Base-by-base conservation (phyloP, 2,888 invertebrate genomes). In the Phengaris alcon region DNA sequence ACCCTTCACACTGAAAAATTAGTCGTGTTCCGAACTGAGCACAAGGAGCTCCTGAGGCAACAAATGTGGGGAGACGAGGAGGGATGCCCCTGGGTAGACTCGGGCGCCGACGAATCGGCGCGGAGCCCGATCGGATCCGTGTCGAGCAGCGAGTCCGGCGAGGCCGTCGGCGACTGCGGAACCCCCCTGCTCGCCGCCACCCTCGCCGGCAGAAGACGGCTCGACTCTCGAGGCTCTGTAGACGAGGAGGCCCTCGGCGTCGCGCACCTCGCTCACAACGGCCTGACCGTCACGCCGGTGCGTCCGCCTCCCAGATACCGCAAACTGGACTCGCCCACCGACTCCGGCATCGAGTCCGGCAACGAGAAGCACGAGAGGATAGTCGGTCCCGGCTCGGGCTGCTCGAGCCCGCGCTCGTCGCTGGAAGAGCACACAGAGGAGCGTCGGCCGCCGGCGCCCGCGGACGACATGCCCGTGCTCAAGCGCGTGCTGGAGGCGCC, bases 1-100 rank as follows among this genome's bases (percentile, higher is more conserved):
- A 98, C 99, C 7, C 94, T 99, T 75, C 99, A 99, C 88, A 98
- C 98, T 6, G 99, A 99, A 87, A 99, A 99, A 88, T 94, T 99
- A 80, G 95, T 99, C 75, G 98, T 98, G 15, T 98, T 97, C 93
- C 97, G 98, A 85, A 98, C 97, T 70, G 97, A 98, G 87, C 97
- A 97, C 84, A 97, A 97, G 85, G 97, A 97, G 83, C 94, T 97
- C 84, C 91, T 97, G 84, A 95, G 96, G 79, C 96, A 97, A 80
- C 97, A 97, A 83, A 95, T 95, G 94, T 95, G 96, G 94, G 95
- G 95, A 48, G 95, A 95, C 86, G 97, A 97, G 82, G 97, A 97
- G 82, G 94, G 94, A 80, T 95, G 95, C 13, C 94, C 95, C 51
- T 97, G 97, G 97, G 96, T 95, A 3, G 96, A 96, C 77, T 95